These are phyloP conservation scores for Pangasianodon gigas DNA, from an alignment of 2,113 vertebrate genomes.

Conservation along the genomic window DNA sequence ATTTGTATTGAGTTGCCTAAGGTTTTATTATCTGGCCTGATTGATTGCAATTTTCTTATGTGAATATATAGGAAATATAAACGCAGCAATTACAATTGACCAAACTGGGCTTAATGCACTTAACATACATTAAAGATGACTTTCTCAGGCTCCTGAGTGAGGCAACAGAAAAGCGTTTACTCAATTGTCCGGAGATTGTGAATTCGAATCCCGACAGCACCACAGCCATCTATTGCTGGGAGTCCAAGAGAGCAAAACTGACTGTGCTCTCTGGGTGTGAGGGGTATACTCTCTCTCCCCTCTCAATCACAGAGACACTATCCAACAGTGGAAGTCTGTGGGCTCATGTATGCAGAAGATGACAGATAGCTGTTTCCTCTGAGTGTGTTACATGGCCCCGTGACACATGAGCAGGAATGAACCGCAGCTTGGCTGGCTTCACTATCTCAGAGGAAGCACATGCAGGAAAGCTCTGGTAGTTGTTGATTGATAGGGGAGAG, in stretches of 20 bases:
- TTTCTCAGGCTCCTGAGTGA: no score
- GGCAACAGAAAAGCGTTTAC: no score
- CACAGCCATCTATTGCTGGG: no score
- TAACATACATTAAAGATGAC: no score
- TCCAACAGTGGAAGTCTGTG: not conserved
- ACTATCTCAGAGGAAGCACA: not conserved
- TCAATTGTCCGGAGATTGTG: not conserved
- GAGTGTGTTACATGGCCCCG: not conserved
- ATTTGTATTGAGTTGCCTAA: not conserved
- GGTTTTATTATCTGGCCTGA: no score
- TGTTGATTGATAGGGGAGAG: not conserved
- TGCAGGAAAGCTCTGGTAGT: not conserved
- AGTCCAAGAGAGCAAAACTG: no score
- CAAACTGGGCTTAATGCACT: not conserved
- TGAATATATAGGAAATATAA: not conserved
- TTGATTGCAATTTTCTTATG: not conserved
- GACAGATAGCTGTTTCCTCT: not conserved
- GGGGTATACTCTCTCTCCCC: not conserved
- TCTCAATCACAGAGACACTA: not conserved
- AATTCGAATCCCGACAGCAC: no score
- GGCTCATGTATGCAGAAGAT: not conserved
- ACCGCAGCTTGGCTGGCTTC: no score
- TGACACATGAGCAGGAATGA: no score
- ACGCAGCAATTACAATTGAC: not conserved
- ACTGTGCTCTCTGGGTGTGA: not conserved